Base-by-base conservation (phyloP, 30 jellyfish, hydroid and myxozoan species). In the Pseudorhiza aurosa region DNA sequence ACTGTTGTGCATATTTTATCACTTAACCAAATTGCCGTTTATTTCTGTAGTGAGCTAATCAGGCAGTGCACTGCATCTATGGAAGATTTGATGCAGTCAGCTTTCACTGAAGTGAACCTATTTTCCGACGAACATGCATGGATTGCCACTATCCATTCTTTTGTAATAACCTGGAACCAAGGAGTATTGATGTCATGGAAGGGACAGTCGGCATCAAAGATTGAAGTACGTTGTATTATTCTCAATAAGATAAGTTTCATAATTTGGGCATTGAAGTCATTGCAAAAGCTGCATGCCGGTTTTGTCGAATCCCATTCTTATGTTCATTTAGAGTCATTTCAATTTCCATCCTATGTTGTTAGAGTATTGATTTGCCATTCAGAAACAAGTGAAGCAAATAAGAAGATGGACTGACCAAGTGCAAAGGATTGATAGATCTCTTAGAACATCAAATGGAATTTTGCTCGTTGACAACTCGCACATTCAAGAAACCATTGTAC, bases 311-410 rank as follows among this genome's bases (percentile, higher is more conserved):
- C n/a, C n/a, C n/a, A n/a, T n/a, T n/a, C n/a, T n/a, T n/a, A n/a
- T n/a, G n/a, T n/a, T n/a, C n/a, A n/a, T n/a, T n/a, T n/a, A n/a
- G n/a, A n/a, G n/a, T n/a, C n/a, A n/a, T n/a, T n/a, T n/a, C n/a
- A n/a, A n/a, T n/a, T n/a, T n/a, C n/a, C n/a, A n/a, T n/a, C n/a
- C n/a, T n/a, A n/a, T n/a, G n/a, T n/a, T n/a, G n/a, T n/a, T n/a
- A n/a, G n/a, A n/a, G n/a, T n/a, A n/a, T n/a, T 39, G 8, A 18
- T n/a, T 72, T 74, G 12, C 27, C 11, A 26, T 50, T 29, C 57
- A 87, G 97, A 88, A 81, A 81, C 95, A 74, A 79, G 91, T 88
- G 26, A 75, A 78, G 77, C 87, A 75, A 15, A 50, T 88, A 26
- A 72, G 75, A 36, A 43, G 58, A 2, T 80, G 95, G 95, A 45